Conservation (phyloP, 2,797 vertebrate species). For the Sparidentex hasta region DNA sequence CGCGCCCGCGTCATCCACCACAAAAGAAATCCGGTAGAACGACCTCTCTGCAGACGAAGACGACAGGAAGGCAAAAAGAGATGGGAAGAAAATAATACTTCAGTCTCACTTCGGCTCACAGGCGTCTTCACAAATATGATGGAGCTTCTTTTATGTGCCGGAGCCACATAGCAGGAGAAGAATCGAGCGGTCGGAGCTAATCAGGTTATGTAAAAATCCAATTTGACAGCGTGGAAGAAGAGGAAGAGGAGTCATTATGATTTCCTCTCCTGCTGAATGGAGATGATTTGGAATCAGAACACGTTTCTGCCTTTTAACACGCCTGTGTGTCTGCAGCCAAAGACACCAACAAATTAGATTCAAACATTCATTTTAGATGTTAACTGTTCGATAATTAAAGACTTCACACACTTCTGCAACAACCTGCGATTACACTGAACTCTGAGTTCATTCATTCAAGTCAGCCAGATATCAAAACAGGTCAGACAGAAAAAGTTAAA, state of each 20-base stretch:
- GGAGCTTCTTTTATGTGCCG: neutral
- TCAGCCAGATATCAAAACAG: no score
- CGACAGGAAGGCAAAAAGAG: slow-evolving; percentile 55
- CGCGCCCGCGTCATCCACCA: slow-evolving; percentile 70
- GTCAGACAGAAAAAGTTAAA: no score
- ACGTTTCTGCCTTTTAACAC: slow-evolving; percentile 7
- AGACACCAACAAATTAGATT: neutral
- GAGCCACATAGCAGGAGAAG: slow-evolving; percentile 80
- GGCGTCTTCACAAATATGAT: neutral
- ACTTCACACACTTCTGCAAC: no score
- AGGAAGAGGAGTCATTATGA: neutral
- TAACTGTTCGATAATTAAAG: no score
- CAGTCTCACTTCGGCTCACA: slow-evolving; percentile 25
- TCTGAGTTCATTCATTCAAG: no score
- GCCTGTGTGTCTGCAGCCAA: neutral
- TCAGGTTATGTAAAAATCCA: slow-evolving; percentile 31
- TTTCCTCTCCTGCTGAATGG: slow-evolving; percentile 1
- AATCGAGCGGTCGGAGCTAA: slow-evolving; percentile 1
- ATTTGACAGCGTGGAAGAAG: slow-evolving; percentile 9
- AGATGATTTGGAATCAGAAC: neutral
- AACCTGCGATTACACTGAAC: no score
- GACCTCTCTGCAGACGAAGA: slow-evolving; percentile 87
- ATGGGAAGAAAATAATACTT: slow-evolving; percentile 35
- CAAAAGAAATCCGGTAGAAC: slow-evolving; percentile 89
- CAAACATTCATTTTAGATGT: no score